Evolutionary conservation across 2,888 invertebrate genomes (phyloP).

Genomic region (Volucella zonaria): DNA sequence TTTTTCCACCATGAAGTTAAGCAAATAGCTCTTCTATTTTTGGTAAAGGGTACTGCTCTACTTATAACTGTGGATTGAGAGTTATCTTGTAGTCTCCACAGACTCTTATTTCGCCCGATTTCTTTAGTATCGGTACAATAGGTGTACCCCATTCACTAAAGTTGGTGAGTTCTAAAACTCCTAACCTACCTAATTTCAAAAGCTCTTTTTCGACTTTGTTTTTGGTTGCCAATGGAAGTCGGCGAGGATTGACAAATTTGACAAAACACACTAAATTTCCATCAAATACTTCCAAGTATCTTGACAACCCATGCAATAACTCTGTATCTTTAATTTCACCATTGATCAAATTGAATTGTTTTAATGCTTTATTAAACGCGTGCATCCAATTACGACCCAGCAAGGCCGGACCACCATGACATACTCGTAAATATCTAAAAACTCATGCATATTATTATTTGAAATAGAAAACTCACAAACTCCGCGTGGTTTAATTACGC

Average conservation of each 20-base stretch:
- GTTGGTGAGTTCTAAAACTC: constrained; percentile 11
- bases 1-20: too few species aligned
- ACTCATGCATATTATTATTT: constrained; percentile 3
- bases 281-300: constrained; percentile 15
- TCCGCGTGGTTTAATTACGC: constrained; percentile 27
- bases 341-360: constrained; percentile 1
- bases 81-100: too few species aligned
- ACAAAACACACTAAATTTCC: constrained; percentile 28
- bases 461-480: constrained; percentile 20
- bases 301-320: not conserved
- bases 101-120: too few species aligned
- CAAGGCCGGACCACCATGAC: constrained; percentile 38
- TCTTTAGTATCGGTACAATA: constrained; percentile 78
- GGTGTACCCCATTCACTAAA: constrained; percentile 76
- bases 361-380: not conserved
- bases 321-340: not conserved
- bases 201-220: too few species aligned
- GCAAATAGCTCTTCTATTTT: too few species aligned
- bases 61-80: too few species aligned
- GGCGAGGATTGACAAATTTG: not conserved
- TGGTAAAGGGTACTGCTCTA: too few species aligned
- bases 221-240: constrained; percentile 23
- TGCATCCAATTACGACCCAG: constrained; percentile 37
- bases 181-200: constrained; percentile 19
- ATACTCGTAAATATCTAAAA: constrained; percentile 16